A percentile compares a stretch with the other conserved stretches of the same genome.
phyloP scores from a whole-genome alignment of 92 coral and sea anemone species.

The Virgularia gustaviana region DNA sequence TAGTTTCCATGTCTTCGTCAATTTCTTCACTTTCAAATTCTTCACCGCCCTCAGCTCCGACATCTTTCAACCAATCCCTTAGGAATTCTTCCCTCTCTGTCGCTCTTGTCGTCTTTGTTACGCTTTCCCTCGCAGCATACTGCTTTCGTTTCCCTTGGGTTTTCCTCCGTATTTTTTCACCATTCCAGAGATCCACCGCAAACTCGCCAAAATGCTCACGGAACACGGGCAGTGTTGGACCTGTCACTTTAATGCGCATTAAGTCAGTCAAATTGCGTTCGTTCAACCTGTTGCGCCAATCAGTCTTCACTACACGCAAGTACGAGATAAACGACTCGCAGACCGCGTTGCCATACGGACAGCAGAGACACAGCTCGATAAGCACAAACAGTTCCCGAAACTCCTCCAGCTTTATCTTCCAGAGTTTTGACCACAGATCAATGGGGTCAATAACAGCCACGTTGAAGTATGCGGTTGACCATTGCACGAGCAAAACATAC shows the following conservation, averaged over 20 bases:
- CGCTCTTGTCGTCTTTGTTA: slow-evolving; percentile 48
- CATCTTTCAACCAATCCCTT: slow-evolving; percentile 57
- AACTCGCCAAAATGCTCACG: slow-evolving; percentile 53
- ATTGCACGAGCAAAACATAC: slow-evolving; percentile 55
- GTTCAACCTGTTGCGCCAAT: slow-evolving; percentile 61
- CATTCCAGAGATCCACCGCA: slow-evolving; percentile 59
- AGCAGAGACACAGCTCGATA: slow-evolving; percentile 59
- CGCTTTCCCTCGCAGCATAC: slow-evolving; percentile 51
- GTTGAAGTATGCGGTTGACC: slow-evolving; percentile 55
- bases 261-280: slow-evolving; percentile 51
- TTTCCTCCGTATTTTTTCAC: slow-evolving; percentile 45
- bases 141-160: slow-evolving; percentile 62
- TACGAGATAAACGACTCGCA: slow-evolving; percentile 56
- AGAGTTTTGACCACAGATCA: slow-evolving; percentile 64
- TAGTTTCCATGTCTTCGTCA: slow-evolving; percentile 42
- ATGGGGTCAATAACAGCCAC: slow-evolving; percentile 56
- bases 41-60: slow-evolving; percentile 42
- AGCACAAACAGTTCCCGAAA: slow-evolving; percentile 52
- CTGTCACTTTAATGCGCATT: slow-evolving; percentile 58
- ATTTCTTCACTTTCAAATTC: slow-evolving; percentile 51
- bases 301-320: slow-evolving; percentile 57
- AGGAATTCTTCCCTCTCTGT: slow-evolving; percentile 60
- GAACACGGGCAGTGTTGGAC: slow-evolving; percentile 56
- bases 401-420: slow-evolving; percentile 55
- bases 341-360: slow-evolving; percentile 58